Conservation (phyloP, 2,888 invertebrate species). For the Temnothorax rugatulus region DNA sequence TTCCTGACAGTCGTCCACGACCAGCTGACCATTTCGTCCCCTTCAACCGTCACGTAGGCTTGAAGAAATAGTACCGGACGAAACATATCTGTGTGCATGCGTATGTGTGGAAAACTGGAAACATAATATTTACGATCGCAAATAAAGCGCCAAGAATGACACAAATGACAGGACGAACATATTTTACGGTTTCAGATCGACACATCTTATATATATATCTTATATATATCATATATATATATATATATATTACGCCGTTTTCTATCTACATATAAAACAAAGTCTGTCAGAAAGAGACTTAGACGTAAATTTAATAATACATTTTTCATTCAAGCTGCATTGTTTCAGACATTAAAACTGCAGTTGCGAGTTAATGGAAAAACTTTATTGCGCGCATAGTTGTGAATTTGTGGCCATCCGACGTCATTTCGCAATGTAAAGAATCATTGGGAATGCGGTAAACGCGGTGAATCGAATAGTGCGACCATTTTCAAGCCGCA, state of each 20-base stretch:
- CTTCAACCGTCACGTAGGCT: slow-evolving; percentile 35
- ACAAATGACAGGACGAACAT: not conserved
- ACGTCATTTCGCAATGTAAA: not conserved
- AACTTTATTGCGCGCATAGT: slow-evolving; percentile 7
- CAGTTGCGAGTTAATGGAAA: slow-evolving; percentile 8
- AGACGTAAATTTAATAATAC: slow-evolving; percentile 1
- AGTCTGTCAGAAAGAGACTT: not conserved
- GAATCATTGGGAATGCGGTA: slow-evolving; percentile 24
- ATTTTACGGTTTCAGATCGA: not conserved
- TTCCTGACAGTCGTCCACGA: slow-evolving; percentile 64
- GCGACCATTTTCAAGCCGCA: slow-evolving; percentile 13
- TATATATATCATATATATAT: too few species aligned
- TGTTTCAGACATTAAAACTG: not conserved
- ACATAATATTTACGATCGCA: slow-evolving; percentile 27
- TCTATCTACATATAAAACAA: too few species aligned
- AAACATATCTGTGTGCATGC: not conserved
- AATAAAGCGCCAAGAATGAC: slow-evolving; percentile 29
- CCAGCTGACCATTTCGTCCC: slow-evolving; percentile 50
- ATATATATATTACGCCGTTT: too few species aligned
- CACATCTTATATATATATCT: too few species aligned
- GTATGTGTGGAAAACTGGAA: not conserved
- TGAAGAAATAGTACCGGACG: slow-evolving; percentile 27
- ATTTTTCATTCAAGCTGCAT: not conserved
- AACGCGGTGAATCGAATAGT: slow-evolving; percentile 30
- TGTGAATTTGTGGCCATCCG: slow-evolving; percentile 2